Conservation (phyloP, 37 sponge, comb jelly and placozoan species). For the Oscarella lobularis region DNA sequence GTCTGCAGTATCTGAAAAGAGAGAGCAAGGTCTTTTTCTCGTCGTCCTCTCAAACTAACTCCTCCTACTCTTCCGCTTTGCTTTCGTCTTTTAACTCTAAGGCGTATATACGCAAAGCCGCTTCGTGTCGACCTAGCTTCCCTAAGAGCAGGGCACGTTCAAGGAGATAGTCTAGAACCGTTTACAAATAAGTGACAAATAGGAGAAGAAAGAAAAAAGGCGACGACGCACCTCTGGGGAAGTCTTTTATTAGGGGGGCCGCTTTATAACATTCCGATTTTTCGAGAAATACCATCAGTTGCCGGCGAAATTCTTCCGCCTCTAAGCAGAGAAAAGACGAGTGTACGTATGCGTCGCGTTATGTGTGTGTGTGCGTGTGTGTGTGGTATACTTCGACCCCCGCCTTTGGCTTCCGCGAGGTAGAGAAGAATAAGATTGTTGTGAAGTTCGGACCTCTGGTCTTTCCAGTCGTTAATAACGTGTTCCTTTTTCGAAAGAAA, state of each 20-base stretch:
- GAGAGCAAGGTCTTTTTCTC: no score
- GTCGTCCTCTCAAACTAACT: neutral
- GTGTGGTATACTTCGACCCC: neutral
- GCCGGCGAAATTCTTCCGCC: conserved; percentile 33
- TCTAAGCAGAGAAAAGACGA: no score
- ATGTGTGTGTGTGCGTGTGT: neutral
- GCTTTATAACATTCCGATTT: conserved; percentile 51
- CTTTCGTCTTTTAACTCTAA: conserved; percentile 55
- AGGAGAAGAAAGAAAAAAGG: neutral
- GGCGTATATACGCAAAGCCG: conserved; percentile 76
- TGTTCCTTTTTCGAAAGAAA: conserved; percentile 32
- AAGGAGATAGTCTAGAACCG: conserved; percentile 45
- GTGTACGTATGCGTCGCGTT: neutral
- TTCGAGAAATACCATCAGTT: conserved; percentile 54
- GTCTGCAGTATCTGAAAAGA: no score
- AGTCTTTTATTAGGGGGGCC: conserved; percentile 34
- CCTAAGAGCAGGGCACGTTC: conserved; percentile 76
- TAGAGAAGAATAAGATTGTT: conserved; percentile 49
- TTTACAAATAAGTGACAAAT: neutral
- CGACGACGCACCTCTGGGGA: conserved; percentile 41
- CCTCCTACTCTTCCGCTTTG: conserved; percentile 64
- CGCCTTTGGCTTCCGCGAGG: neutral
- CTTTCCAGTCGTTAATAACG: conserved; percentile 43
- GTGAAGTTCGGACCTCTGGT: conserved; percentile 36
- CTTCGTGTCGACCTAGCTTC: conserved; percentile 59